Evolutionary conservation across 2,888 invertebrate genomes (phyloP).

Genomic region (Apoda limacodes): DNA sequence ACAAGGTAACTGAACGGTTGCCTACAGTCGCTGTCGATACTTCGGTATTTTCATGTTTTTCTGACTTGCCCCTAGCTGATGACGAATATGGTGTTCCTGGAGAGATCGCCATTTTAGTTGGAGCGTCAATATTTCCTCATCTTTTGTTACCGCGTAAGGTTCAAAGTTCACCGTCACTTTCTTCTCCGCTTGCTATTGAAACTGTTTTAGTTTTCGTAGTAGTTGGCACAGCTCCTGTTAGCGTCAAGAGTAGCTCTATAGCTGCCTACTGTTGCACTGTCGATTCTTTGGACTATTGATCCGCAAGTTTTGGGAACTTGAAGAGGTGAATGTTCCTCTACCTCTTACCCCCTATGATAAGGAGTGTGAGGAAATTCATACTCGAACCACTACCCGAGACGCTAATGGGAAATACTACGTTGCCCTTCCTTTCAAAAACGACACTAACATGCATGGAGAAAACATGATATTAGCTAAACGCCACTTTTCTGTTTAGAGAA

Average conservation of each 20-base stretch:
- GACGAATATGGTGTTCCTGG: conserved; percentile 9
- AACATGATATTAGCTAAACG: conserved; percentile 4
- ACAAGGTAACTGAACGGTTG: conserved; percentile 10
- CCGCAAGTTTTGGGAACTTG: conserved; percentile 10
- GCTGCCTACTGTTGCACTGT: conserved; percentile 5
- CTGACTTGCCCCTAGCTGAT: conserved; percentile 13
- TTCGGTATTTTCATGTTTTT: conserved; percentile 2
- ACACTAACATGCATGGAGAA: conserved; percentile 1
- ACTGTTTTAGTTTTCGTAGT: conserved; percentile 14
- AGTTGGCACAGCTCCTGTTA: conserved; percentile 5
- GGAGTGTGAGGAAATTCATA: conserved; percentile 10
- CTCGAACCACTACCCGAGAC: conserved; percentile 7
- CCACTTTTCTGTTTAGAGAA: conserved; percentile 13
- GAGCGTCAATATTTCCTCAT: conserved; percentile 13
- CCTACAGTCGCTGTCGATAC: conserved; percentile 7
- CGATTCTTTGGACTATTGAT: conserved; percentile 3
- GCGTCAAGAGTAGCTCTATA: neutral
- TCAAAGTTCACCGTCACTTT: neutral
- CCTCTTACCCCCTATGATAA: conserved; percentile 5
- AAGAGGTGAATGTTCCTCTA: neutral
- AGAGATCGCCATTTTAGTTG: conserved; percentile 12
- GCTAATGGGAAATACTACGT: conserved; percentile 8
- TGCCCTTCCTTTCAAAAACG: conserved; percentile 9
- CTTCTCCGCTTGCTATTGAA: conserved; percentile 5
- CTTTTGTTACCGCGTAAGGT: conserved; percentile 7